phyloP scores from a whole-genome alignment of 2,888 invertebrate genomes.

The Diarsia mendica region DNA sequence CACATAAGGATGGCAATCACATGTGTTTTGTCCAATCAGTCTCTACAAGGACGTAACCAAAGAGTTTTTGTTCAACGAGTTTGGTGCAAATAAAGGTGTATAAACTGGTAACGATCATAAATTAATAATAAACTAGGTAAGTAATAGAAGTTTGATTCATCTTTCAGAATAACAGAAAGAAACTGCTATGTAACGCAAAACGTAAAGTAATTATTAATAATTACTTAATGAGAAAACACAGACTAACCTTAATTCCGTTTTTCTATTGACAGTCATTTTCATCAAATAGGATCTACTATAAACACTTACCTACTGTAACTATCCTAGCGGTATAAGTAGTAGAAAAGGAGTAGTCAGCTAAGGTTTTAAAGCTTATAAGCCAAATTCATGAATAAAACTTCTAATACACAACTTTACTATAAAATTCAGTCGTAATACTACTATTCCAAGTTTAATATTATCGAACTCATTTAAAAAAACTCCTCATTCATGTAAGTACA shows the following conservation, averaged over 20 bases:
- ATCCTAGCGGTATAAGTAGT: not conserved
- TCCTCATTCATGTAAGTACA: not conserved
- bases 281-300: too few species aligned
- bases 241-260: too few species aligned
- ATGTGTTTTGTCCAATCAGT: slow-evolving; percentile 35
- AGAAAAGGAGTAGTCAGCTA: not conserved
- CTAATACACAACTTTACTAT: not conserved
- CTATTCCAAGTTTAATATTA: too few species aligned
- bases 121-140: too few species aligned
- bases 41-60: slow-evolving; percentile 9
- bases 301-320: too few species aligned
- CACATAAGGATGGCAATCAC: slow-evolving; percentile 35
- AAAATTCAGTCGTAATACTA: not conserved
- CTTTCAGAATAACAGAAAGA: not conserved
- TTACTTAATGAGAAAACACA: not conserved
- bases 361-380: not conserved
- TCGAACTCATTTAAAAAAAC: too few species aligned
- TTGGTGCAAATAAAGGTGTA: slow-evolving; percentile 24
- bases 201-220: too few species aligned
- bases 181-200: too few species aligned
- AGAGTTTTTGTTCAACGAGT: slow-evolving; percentile 10
- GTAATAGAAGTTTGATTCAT: not conserved
- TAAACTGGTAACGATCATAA: not conserved
- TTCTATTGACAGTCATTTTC: too few species aligned
- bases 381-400: too few species aligned